Conservation (phyloP, 2,888 invertebrate genomes). For the Crossocerus cetratus region DNA sequence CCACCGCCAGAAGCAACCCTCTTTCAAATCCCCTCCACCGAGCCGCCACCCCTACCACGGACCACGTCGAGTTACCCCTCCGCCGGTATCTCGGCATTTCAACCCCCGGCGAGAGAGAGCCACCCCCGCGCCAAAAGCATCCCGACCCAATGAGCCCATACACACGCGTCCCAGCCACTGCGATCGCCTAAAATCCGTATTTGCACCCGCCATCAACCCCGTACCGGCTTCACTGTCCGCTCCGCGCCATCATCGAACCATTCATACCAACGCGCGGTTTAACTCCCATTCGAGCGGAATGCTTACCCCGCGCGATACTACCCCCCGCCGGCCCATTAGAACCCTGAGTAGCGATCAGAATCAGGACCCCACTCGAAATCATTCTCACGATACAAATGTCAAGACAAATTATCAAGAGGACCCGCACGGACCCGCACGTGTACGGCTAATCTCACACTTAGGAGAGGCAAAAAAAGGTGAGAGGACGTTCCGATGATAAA, state of each 20-base stretch:
- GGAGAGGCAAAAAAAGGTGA: too few species aligned
- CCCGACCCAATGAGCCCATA: neutral
- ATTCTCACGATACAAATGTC: too few species aligned
- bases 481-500: too few species aligned
- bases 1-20: slow-evolving; percentile 22
- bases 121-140: slow-evolving; percentile 7
- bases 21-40: slow-evolving; percentile 19
- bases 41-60: slow-evolving; percentile 19
- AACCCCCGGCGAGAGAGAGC: neutral
- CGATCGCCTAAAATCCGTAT: slow-evolving; percentile 40
- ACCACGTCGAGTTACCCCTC: slow-evolving; percentile 17
- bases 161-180: too few species aligned
- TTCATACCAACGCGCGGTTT: slow-evolving; percentile 40
- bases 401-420: too few species aligned
- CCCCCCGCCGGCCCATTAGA: too few species aligned
- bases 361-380: too few species aligned
- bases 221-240: slow-evolving; percentile 9
- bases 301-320: too few species aligned
- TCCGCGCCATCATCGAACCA: slow-evolving; percentile 32
- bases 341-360: too few species aligned
- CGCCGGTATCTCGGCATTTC: neutral
- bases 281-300: slow-evolving; percentile 42
- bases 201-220: slow-evolving; percentile 36
- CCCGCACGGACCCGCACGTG: too few species aligned
- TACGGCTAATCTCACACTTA: too few species aligned